Evolutionary conservation across 2,113 vertebrate genomes (phyloP).

Genomic region (Vombatus ursinus): DNA sequence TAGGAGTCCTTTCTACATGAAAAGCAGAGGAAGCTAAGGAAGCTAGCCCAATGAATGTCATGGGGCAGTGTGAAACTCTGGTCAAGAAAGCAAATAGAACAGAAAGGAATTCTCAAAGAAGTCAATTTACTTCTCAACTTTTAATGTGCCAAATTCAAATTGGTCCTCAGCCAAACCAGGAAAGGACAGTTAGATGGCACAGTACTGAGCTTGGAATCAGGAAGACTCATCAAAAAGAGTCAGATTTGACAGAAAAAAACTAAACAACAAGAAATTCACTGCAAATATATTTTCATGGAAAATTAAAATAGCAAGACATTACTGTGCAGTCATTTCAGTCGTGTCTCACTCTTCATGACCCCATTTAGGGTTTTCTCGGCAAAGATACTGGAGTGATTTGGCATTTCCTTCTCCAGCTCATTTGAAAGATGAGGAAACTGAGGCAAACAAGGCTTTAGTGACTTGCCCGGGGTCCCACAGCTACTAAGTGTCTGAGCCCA

Average conservation of each 20-base stretch:
- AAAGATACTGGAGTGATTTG: not conserved
- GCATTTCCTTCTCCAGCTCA: not conserved
- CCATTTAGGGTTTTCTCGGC: not conserved
- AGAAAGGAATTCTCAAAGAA: not conserved
- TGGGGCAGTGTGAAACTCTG: not conserved
- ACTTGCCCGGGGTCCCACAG: too few relatives aligned
- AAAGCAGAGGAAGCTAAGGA: not conserved
- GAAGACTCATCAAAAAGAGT: not conserved
- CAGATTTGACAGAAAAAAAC: not conserved
- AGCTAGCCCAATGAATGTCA: not conserved
- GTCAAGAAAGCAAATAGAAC: not conserved
- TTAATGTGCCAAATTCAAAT: not conserved
- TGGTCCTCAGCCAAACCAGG: not conserved
- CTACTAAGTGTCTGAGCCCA: too few relatives aligned
- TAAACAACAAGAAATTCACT: not conserved
- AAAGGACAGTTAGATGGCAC: not conserved
- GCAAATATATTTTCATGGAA: not conserved
- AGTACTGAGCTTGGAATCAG: too few relatives aligned
- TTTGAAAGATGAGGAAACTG: too few relatives aligned
- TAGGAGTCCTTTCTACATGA: not conserved
- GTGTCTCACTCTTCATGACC: not conserved
- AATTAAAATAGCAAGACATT: not conserved
- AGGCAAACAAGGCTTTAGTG: too few relatives aligned
- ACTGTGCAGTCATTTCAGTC: not conserved
- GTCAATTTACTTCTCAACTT: not conserved